Evolutionary conservation across 2,797 vertebrate genomes (phyloP).

Genomic region (Toxotes lorentzi): DNA sequence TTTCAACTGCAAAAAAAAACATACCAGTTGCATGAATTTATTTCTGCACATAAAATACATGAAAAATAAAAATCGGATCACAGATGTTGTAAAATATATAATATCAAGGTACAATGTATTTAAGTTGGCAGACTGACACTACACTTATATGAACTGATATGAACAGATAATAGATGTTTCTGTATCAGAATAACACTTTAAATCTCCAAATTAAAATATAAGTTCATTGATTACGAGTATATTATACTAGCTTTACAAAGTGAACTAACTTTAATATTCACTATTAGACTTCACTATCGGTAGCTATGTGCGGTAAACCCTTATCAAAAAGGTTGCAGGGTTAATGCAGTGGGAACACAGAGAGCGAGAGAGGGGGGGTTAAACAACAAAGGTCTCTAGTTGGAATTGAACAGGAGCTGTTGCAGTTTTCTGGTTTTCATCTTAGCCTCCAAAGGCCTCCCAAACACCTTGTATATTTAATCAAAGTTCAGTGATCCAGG

Average conservation of each 20-base stretch:
- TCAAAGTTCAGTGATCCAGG: constrained; percentile 7
- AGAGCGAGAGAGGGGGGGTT: not conserved
- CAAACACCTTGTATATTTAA: not conserved
- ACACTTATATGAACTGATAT: not conserved
- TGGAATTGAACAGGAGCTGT: not conserved
- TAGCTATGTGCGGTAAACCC: not conserved
- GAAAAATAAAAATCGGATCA: not conserved
- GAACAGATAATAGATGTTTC: not conserved
- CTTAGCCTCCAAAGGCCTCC: not conserved
- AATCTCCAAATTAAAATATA: not conserved
- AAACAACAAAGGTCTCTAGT: constrained; percentile 11
- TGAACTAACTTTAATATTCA: not conserved
- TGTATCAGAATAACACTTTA: not conserved
- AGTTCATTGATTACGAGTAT: not conserved
- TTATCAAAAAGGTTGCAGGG: not conserved
- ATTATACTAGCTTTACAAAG: not conserved
- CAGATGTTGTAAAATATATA: not conserved
- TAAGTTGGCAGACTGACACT: not conserved
- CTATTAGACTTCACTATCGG: not conserved
- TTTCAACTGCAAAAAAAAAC: not conserved
- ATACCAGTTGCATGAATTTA: not conserved
- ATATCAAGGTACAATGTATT: not conserved
- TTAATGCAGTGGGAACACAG: not conserved
- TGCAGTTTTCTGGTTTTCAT: not conserved
- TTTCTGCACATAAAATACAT: not conserved